phyloP scores from a whole-genome alignment of 2,113 vertebrate species.

The Rhineura floridana region DNA sequence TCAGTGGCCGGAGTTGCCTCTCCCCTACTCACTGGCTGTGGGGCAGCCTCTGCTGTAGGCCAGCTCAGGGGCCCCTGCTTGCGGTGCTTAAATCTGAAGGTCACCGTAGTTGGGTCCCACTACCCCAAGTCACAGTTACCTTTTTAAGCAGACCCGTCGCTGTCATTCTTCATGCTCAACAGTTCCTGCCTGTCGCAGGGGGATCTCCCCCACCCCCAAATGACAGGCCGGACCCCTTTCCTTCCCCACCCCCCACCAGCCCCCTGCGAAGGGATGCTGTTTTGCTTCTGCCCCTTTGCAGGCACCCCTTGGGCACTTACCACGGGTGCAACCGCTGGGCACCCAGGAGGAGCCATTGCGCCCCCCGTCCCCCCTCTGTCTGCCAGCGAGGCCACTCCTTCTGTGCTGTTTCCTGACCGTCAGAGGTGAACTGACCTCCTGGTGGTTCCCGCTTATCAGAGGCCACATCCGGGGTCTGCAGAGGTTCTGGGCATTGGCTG shows the following conservation, averaged over 20 bases:
- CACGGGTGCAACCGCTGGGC: too few relatives aligned
- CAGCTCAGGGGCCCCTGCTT: too few relatives aligned
- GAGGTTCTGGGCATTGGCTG: not conserved
- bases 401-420: not conserved
- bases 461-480: not conserved
- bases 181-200: not conserved
- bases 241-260: not conserved
- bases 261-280: not conserved
- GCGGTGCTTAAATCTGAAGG: too few relatives aligned
- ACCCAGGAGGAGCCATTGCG: not conserved
- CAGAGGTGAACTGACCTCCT: not conserved
- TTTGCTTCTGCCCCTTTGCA: not conserved
- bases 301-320: not conserved
- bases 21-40: too few relatives aligned
- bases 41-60: too few relatives aligned
- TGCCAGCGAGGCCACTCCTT: not conserved
- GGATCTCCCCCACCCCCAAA: not conserved
- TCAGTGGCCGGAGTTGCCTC: too few relatives aligned
- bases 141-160: not conserved
- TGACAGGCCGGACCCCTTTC: not conserved
- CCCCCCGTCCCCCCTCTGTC: too few relatives aligned
- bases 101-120: too few relatives aligned
- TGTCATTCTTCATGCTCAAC: not conserved
- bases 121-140: too few relatives aligned
- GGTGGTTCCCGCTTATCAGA: not conserved